Base-by-base conservation (phyloP, 2,797 vertebrate genomes). In the Microcaecilia unicolor region DNA sequence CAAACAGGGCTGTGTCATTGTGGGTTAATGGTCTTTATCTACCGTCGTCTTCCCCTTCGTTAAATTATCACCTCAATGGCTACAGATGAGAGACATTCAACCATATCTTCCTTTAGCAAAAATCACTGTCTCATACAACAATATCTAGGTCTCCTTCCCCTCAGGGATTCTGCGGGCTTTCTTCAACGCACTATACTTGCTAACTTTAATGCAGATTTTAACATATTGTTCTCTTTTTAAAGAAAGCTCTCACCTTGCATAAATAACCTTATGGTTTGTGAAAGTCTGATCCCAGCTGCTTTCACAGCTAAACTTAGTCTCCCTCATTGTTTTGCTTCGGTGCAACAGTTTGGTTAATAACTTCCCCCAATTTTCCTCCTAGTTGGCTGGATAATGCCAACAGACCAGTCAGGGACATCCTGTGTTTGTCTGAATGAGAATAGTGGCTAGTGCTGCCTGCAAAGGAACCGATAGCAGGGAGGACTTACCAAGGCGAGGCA, bases 371-470 rank as follows among this genome's bases (percentile, higher is more conserved):
- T 83, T 88, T 83, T 80, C 80, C 70, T 81, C 72, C 67, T 73
- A 84, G 56, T 67, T 51, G 79, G 74, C 80, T 85, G 91, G 84
- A 89, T 87, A 89, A 88, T 88, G 86, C 86, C 71, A 75, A 67
- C 72, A 56, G 82, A 86, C 88, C 82, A 70, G 84, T 90, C 93
- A 89, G 90, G 81, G 84, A 84, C 87, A 92, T 98, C 95, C 95
- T 95, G 91, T 89, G 76, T 98, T 98, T 97, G 93, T 97, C 81
- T 89, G 76, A 71, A 76, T 74, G 76, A 92, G 87, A 92, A 92
- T 91, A 74, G 85, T 58, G 69, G 72, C 79, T 87, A 82, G 85
- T 73, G 37, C 44, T 37, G 58, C 65, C 31, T 58, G 44, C 41
- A 61, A 58, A 54, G 58, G 46, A 57, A 67, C 67, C 61, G 77